Percentiles rank a stretch among this genome's conserved stretches.
These are phyloP conservation scores for Anomalospiza imberbis DNA, from an alignment of 2,797 vertebrate species.

Conservation along the genomic window DNA sequence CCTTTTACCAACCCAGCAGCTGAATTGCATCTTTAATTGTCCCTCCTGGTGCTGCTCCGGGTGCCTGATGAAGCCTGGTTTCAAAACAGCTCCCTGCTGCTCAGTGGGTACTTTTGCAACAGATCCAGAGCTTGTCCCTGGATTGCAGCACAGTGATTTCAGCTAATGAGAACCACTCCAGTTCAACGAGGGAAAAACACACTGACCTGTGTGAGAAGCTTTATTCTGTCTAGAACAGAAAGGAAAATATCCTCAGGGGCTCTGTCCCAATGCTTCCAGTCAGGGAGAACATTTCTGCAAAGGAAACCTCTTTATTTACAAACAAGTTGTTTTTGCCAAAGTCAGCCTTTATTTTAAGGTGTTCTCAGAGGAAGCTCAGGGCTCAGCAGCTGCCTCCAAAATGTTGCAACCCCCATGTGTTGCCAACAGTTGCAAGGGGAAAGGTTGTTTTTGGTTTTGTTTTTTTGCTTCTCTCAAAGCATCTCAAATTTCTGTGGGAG, in stretches of 20 bases:
- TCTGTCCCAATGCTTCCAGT: constrained; percentile 27
- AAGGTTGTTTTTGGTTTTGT: background rate
- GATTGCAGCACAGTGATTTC: background rate
- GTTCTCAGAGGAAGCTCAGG: constrained; percentile 51
- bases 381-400: constrained; percentile 55
- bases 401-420: constrained; percentile 53
- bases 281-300: constrained; percentile 51
- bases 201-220: constrained; percentile 44
- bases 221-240: background rate
- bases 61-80: background rate
- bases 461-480: background rate
- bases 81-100: background rate
- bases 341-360: constrained; percentile 65
- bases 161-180: constrained; percentile 52
- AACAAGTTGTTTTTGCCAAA: constrained; percentile 69
- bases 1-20: background rate
- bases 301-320: constrained; percentile 62
- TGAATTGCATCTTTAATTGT: background rate
- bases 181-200: background rate
- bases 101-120: background rate
- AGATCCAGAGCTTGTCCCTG: background rate
- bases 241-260: constrained; percentile 35
- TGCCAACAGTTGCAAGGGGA: constrained; percentile 58
- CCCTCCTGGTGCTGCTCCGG: background rate
- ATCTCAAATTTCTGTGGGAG: constrained; percentile 13